phyloP scores from a whole-genome alignment of 2,113 vertebrate genomes.

The Sylvietta virens region DNA sequence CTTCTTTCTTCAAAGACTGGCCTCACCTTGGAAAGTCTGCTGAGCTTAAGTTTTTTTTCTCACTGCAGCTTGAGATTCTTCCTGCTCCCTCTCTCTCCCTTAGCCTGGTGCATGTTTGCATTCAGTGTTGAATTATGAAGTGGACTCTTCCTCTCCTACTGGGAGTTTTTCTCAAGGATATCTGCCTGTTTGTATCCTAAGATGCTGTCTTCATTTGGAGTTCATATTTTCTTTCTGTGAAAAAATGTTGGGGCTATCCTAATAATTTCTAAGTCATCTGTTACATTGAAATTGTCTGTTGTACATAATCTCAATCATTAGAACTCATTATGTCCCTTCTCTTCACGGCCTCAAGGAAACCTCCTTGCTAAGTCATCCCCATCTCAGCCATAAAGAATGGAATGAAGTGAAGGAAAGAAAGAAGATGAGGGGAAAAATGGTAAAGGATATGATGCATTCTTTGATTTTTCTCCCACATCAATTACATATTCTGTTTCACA shows the following conservation, averaged over 20 bases:
- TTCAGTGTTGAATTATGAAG: neutral
- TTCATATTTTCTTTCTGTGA: neutral
- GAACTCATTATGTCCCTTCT: neutral
- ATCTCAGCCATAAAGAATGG: neutral
- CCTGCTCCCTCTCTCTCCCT: neutral
- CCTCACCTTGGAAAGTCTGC: neutral
- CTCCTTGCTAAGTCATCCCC: neutral
- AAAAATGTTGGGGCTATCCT: neutral
- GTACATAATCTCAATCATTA: neutral
- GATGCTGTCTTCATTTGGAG: neutral
- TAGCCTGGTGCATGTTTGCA: neutral
- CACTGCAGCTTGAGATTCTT: neutral
- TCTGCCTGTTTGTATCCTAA: neutral
- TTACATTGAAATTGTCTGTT: neutral
- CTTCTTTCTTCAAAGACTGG: neutral
- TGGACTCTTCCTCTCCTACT: neutral
- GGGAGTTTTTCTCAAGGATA: neutral
- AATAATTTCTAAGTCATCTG: neutral
- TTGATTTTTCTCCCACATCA: neutral
- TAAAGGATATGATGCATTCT: neutral
- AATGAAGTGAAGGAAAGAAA: neutral
- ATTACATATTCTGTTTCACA: neutral
- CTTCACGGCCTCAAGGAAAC: neutral
- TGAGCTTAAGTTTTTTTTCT: neutral
- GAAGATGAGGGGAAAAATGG: accelerated